Conservation (phyloP, 1,140 invertebrate species). For the Gryllus bimaculatus region DNA sequence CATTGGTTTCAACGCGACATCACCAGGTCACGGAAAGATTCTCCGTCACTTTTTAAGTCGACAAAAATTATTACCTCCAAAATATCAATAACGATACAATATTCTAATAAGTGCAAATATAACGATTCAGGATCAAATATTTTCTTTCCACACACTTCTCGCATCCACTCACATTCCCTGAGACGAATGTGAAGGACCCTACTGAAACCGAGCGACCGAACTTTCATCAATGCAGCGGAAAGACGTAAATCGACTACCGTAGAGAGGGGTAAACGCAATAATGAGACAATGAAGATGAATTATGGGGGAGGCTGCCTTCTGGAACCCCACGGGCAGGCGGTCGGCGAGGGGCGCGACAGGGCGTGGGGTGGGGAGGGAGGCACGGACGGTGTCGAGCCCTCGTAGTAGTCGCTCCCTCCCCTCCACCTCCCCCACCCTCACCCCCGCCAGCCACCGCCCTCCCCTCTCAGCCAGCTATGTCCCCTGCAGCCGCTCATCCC, state of each 20-base stretch:
- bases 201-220: no score
- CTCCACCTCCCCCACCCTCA: not conserved
- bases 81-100: no score
- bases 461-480: not conserved
- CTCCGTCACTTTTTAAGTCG: no score
- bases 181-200: no score
- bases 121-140: no score
- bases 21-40: no score
- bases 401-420: not conserved
- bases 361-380: not conserved
- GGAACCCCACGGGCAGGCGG: not conserved
- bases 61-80: no score
- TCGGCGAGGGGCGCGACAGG: not conserved
- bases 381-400: not conserved
- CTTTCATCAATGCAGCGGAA: not conserved
- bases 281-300: constrained; percentile 5
- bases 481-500: not conserved
- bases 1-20: no score
- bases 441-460: no score
- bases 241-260: not conserved
- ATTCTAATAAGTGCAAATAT: no score
- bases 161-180: no score
- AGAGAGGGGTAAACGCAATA: not conserved
- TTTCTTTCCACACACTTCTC: no score
- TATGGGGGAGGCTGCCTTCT: not conserved